Conservation (phyloP, 1,140 invertebrate genomes). For the Neuroterus valhalla region DNA sequence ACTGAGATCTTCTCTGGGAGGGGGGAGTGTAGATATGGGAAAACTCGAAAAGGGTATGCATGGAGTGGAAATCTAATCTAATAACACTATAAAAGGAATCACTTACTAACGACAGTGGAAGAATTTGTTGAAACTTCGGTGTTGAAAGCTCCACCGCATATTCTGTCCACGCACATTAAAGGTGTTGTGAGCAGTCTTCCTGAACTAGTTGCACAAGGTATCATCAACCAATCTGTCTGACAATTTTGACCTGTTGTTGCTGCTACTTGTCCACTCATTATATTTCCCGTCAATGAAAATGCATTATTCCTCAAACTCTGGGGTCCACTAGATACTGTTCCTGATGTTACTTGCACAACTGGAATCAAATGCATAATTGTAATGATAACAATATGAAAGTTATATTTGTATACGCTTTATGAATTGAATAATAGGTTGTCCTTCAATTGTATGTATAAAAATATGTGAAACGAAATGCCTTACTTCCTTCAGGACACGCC, state of each 20-base stretch:
- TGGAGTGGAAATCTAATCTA: too few relatives aligned
- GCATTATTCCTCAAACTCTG: conserved; percentile 52
- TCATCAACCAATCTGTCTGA: conserved; percentile 84
- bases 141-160: conserved; percentile 84
- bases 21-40: too few relatives aligned
- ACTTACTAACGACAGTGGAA: conserved; percentile 81
- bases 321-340: neutral
- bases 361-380: neutral
- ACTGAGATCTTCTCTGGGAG: too few relatives aligned
- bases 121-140: conserved; percentile 77
- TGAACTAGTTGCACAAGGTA: conserved; percentile 83
- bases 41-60: too few relatives aligned
- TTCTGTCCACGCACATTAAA: conserved; percentile 80
- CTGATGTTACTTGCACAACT: conserved; percentile 3
- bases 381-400: too few relatives aligned
- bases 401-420: too few relatives aligned
- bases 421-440: too few relatives aligned
- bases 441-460: too few relatives aligned
- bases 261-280: conserved; percentile 79
- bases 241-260: conserved; percentile 80
- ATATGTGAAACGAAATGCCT: neutral
- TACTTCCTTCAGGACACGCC: conserved; percentile 80
- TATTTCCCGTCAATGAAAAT: conserved; percentile 85
- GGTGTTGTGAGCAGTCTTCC: conserved; percentile 76
- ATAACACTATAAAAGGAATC: neutral